phyloP scores from a whole-genome alignment of 2,888 invertebrate genomes.

The Papilio elwesi region DNA sequence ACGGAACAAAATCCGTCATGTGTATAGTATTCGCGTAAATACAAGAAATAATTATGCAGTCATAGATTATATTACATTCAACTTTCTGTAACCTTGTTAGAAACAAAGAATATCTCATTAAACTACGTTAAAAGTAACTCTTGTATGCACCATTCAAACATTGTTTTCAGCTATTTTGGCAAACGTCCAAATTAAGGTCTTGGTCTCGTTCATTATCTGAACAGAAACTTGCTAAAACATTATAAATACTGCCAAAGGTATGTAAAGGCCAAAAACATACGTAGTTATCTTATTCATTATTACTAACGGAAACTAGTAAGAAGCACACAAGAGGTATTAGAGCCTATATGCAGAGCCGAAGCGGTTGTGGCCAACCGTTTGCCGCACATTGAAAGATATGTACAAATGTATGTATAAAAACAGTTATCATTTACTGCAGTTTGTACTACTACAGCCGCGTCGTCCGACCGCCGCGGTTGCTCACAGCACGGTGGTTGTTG shows the following conservation, averaged over 20 bases:
- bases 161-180: conserved; percentile 7
- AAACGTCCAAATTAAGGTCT: conserved; percentile 18
- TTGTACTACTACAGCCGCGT: no score
- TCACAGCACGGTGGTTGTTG: no score
- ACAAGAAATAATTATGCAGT: no score
- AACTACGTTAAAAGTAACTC: background rate
- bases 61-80: no score
- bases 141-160: background rate
- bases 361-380: no score
- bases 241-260: background rate
- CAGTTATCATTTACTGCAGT: no score
- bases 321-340: background rate
- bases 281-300: background rate
- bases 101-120: background rate
- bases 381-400: no score
- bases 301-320: background rate
- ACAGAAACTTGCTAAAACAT: background rate
- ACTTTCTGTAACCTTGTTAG: background rate
- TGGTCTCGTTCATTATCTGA: background rate
- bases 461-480: no score
- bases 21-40: no score
- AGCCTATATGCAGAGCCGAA: no score
- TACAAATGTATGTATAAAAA: no score
- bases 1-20: no score
- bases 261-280: background rate